phyloP scores from a whole-genome alignment of 1,140 invertebrate genomes.

The Drosophila bifasciata region DNA sequence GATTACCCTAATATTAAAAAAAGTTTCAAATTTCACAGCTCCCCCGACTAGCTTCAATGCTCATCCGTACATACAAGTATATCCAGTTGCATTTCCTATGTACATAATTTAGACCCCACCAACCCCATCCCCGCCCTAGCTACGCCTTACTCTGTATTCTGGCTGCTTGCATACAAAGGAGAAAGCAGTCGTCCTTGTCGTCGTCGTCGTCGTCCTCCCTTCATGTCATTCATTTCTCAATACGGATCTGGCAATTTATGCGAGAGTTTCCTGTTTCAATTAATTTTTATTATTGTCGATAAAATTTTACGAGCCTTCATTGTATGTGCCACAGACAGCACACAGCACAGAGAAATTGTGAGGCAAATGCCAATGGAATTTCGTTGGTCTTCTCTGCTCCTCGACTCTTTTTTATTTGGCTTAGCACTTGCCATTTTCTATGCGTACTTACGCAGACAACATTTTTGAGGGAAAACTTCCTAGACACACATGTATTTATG shows the following conservation, averaged over 20 bases:
- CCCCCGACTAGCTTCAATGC: constrained; percentile 6
- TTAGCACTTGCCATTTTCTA: constrained; percentile 17
- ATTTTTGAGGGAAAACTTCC: constrained; percentile 26
- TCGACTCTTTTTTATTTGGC: constrained; percentile 27
- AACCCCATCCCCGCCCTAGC: constrained; percentile 20
- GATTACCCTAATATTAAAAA: constrained; percentile 40
- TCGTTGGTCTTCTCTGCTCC: constrained; percentile 1
- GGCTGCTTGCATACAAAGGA: constrained; percentile 28
- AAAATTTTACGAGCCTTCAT: constrained; percentile 78
- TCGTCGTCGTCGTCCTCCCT: constrained; percentile 30
- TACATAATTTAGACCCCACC: constrained; percentile 55
- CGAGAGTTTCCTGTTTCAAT: constrained; percentile 82
- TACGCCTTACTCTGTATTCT: constrained; percentile 33
- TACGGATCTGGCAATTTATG: constrained; percentile 67
- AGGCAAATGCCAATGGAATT: constrained; percentile 65
- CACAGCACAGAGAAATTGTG: constrained; percentile 60
- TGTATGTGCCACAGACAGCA: too few relatives aligned
- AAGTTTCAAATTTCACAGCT: constrained; percentile 46
- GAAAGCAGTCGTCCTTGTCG: constrained; percentile 10
- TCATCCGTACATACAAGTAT: constrained; percentile 53
- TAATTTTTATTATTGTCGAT: constrained; percentile 77
- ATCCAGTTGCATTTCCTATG: constrained; percentile 79
- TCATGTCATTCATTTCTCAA: constrained; percentile 49
- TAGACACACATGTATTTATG: too few relatives aligned
- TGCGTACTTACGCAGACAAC: constrained; percentile 11